These are phyloP conservation scores for Silurus meridionalis DNA, from an alignment of 2,113 vertebrate genomes.

Conservation along the genomic window DNA sequence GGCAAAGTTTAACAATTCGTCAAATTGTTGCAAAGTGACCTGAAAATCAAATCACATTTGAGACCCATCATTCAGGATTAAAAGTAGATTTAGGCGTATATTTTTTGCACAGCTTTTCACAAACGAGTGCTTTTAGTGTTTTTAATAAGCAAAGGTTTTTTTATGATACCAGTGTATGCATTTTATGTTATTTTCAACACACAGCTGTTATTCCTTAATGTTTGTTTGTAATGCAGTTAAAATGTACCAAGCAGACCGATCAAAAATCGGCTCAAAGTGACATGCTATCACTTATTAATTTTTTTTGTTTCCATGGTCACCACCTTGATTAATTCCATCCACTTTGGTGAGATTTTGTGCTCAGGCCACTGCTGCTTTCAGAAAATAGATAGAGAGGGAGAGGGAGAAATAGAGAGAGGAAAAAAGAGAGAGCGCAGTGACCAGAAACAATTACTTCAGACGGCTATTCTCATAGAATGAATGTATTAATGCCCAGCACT, in stretches of 20 bases:
- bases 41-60: not conserved
- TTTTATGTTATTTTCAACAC: not conserved
- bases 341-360: conserved; percentile 8
- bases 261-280: not conserved
- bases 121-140: not conserved
- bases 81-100: not conserved
- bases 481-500: conserved; percentile 8
- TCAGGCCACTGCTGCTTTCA: not conserved
- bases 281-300: not conserved
- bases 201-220: not conserved
- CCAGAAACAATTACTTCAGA: not conserved
- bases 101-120: not conserved
- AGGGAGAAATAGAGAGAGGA: not conserved
- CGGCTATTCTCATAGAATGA: not conserved
- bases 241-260: not conserved
- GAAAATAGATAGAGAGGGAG: not conserved
- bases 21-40: no score
- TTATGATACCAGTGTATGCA: not conserved
- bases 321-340: not conserved
- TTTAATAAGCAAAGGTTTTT: not conserved
- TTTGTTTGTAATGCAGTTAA: not conserved
- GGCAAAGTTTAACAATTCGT: no score
- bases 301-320: conserved; percentile 25
- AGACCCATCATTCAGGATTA: not conserved
- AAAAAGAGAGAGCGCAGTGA: not conserved